phyloP scores from a whole-genome alignment of 2,797 vertebrate species.

The Sebastes melanostomus region DNA sequence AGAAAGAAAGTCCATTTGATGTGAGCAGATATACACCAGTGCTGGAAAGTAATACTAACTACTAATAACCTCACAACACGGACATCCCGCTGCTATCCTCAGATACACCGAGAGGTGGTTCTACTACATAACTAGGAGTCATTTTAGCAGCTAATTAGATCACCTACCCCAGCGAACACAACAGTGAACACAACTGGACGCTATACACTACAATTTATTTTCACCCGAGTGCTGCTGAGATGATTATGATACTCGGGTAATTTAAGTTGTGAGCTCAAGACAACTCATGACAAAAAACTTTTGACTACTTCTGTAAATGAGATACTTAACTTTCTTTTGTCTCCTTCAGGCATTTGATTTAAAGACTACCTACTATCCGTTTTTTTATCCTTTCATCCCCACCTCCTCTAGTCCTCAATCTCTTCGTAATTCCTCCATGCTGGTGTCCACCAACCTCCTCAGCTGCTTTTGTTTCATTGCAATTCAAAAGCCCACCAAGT shows the following conservation, averaged over 20 bases:
- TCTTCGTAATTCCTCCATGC: conserved; percentile 29
- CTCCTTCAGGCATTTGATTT: background rate
- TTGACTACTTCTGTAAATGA: background rate
- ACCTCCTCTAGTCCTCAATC: conserved; percentile 27
- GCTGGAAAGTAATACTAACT: conserved; percentile 21
- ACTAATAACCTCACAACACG: conserved; percentile 27
- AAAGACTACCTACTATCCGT: conserved; percentile 16
- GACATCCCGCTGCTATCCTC: conserved; percentile 42
- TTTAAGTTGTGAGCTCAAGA: background rate
- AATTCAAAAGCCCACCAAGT: conserved; percentile 39
- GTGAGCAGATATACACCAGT: conserved; percentile 27
- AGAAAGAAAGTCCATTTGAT: conserved; percentile 51
- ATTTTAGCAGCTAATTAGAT: conserved; percentile 24
- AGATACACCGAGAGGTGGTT: background rate
- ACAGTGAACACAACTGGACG: conserved; percentile 8
- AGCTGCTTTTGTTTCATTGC: conserved; percentile 36
- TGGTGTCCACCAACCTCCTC: conserved; percentile 40
- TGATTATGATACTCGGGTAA: background rate
- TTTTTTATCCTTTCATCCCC: conserved; percentile 31
- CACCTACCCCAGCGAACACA: conserved; percentile 1
- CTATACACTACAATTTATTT: background rate
- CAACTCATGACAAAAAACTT: background rate
- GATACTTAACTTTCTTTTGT: background rate
- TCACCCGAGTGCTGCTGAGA: background rate
- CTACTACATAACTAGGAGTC: background rate